Evolutionary conservation across 2,797 vertebrate genomes (phyloP).

Genomic region (Enteromius trimaculatus): DNA sequence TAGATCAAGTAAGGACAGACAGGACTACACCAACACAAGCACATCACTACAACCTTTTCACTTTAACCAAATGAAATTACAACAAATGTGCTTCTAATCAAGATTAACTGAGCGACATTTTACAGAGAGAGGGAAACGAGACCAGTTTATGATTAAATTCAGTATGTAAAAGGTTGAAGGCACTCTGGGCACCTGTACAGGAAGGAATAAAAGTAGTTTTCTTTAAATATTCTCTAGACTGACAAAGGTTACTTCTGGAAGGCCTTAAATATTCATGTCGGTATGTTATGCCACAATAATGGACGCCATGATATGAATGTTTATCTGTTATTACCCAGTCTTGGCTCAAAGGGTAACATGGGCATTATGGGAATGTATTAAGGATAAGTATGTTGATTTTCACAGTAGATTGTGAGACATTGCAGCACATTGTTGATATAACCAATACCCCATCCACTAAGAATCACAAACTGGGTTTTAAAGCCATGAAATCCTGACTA

Average conservation of each 20-base stretch:
- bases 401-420: conserved; percentile 55
- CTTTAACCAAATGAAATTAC: conserved; percentile 45
- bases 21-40: conserved; percentile 49
- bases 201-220: conserved; percentile 36
- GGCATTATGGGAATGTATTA: conserved; percentile 51
- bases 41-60: conserved; percentile 46
- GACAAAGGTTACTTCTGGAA: conserved; percentile 50
- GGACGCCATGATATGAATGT: conserved; percentile 43
- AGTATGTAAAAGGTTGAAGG: conserved; percentile 53
- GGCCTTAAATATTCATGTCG: conserved; percentile 61
- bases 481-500: conserved; percentile 34
- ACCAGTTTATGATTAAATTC: conserved; percentile 26
- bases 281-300: conserved; percentile 57
- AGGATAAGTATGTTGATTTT: conserved; percentile 49
- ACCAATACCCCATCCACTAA: conserved; percentile 14
- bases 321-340: conserved; percentile 21
- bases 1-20: conserved; percentile 38
- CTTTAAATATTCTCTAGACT: conserved; percentile 12
- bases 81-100: conserved; percentile 54
- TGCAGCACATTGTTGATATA: conserved; percentile 51
- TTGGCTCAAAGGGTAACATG: conserved; percentile 41
- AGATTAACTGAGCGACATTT: background rate
- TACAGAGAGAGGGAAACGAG: background rate
- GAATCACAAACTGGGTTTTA: conserved; percentile 17
- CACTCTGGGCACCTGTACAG: conserved; percentile 60